phyloP scores from a whole-genome alignment of 2,888 invertebrate species.

The Ormia ochracea region DNA sequence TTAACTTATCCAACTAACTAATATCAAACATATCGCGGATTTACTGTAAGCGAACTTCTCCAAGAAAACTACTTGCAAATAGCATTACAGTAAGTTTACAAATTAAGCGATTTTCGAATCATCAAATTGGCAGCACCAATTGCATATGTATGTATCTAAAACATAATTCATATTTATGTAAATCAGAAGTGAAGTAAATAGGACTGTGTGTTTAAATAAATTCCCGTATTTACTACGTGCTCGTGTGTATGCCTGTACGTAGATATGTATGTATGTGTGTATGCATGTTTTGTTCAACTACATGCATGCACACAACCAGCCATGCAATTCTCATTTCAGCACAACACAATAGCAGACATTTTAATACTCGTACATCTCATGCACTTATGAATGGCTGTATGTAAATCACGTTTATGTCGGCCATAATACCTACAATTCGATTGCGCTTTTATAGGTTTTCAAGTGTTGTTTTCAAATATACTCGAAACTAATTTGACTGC shows the following conservation, averaged over 20 bases:
- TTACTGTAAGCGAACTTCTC: too few relatives aligned
- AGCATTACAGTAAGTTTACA: not conserved
- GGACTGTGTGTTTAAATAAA: slow-evolving; percentile 22
- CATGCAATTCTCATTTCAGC: not conserved
- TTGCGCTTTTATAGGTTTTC: slow-evolving; percentile 61
- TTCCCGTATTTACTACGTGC: slow-evolving; percentile 10
- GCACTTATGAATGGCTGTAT: not conserved
- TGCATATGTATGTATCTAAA: not conserved
- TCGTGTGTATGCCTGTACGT: too few relatives aligned
- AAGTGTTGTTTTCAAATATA: slow-evolving; percentile 58
- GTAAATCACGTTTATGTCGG: slow-evolving; percentile 61
- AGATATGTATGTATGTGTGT: too few relatives aligned
- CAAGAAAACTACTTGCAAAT: too few relatives aligned
- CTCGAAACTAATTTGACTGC: slow-evolving; percentile 62
- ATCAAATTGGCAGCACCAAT: not conserved
- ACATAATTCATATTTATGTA: slow-evolving; percentile 45
- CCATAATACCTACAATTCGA: slow-evolving; percentile 60
- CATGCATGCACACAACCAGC: not conserved
- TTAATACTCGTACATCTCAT: not conserved
- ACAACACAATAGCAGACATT: slow-evolving; percentile 22
- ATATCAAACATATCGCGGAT: too few relatives aligned
- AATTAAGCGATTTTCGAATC: not conserved
- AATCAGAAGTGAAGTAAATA: slow-evolving; percentile 34
- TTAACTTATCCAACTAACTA: too few relatives aligned
- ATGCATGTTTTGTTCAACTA: not conserved